phyloP scores from a whole-genome alignment of 2,888 invertebrate species.

The Terebella lapidaria region DNA sequence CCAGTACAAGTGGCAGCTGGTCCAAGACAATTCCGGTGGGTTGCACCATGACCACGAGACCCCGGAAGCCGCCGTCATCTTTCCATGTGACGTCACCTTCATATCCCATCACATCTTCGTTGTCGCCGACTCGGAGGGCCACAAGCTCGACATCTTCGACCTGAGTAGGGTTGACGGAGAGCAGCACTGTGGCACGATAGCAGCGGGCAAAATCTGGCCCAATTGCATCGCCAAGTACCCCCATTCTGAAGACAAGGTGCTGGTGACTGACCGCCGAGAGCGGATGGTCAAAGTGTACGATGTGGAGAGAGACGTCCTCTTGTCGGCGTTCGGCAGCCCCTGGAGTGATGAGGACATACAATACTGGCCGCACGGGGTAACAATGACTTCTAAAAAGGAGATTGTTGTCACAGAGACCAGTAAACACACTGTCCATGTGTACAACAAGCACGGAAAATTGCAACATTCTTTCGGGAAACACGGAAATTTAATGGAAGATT shows the following conservation, averaged over 20 bases:
- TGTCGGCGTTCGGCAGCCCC: slow-evolving; percentile 7
- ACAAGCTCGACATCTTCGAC: slow-evolving; percentile 15
- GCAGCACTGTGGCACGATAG: background rate
- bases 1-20: background rate
- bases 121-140: slow-evolving; percentile 22
- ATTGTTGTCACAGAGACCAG: slow-evolving; percentile 39
- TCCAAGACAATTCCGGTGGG: background rate
- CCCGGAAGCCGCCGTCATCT: background rate
- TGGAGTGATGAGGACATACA: slow-evolving; percentile 27
- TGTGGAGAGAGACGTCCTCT: slow-evolving; percentile 8
- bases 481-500: slow-evolving; percentile 16
- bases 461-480: slow-evolving; percentile 32
- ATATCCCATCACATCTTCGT: slow-evolving; percentile 13
- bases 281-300: slow-evolving; percentile 19
- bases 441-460: slow-evolving; percentile 34
- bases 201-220: background rate
- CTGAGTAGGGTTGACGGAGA: background rate
- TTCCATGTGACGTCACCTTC: slow-evolving; percentile 20
- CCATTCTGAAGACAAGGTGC: background rate
- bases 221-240: background rate
- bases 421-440: slow-evolving; percentile 40
- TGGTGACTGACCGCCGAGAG: slow-evolving; percentile 3
- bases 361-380: slow-evolving; percentile 36
- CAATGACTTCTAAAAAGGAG: slow-evolving; percentile 33
- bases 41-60: no score